A percentile compares a stretch with the other conserved stretches of the same genome.
phyloP scores from a whole-genome alignment of 2,113 vertebrate species.

The Argyrosomus japonicus region DNA sequence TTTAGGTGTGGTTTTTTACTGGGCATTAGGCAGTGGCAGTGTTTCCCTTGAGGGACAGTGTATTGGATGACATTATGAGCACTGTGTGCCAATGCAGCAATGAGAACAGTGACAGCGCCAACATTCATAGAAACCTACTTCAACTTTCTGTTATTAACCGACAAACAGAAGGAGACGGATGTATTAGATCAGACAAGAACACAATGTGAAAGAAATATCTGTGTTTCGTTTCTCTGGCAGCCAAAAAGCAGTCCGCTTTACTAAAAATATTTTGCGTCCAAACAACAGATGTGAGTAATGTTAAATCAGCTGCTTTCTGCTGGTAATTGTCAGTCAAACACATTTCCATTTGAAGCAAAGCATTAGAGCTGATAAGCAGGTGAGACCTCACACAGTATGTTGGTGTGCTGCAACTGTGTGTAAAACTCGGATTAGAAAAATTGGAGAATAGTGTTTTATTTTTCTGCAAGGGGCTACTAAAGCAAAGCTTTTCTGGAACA shows the following conservation, averaged over 20 bases:
- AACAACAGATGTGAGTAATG: constrained; percentile 57
- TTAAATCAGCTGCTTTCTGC: constrained; percentile 63
- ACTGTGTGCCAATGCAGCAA: constrained; percentile 34
- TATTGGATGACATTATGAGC: constrained; percentile 8
- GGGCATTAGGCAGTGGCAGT: constrained; percentile 9
- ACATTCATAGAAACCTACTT: constrained; percentile 30
- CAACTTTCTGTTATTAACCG: constrained; percentile 29
- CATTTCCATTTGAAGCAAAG: constrained; percentile 30
- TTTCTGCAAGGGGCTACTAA: background rate
- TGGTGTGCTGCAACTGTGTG: constrained; percentile 28
- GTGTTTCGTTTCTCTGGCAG: constrained; percentile 45
- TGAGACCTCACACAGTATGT: constrained; percentile 70
- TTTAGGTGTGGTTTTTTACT: constrained; percentile 10
- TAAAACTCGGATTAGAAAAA: background rate
- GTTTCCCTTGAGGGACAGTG: constrained; percentile 13
- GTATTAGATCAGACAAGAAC: constrained; percentile 39
- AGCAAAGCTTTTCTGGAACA: constrained; percentile 1
- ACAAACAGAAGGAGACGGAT: constrained; percentile 23
- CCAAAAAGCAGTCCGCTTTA: constrained; percentile 33
- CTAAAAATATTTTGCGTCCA: constrained; percentile 53
- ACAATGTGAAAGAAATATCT: constrained; percentile 50
- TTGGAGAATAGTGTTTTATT: background rate
- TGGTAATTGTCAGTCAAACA: constrained; percentile 46
- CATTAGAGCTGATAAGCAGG: constrained; percentile 44
- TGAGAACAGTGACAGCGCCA: constrained; percentile 12